Base-by-base conservation (phyloP, 1,140 invertebrate genomes). In the Berghia stephanieae region DNA sequence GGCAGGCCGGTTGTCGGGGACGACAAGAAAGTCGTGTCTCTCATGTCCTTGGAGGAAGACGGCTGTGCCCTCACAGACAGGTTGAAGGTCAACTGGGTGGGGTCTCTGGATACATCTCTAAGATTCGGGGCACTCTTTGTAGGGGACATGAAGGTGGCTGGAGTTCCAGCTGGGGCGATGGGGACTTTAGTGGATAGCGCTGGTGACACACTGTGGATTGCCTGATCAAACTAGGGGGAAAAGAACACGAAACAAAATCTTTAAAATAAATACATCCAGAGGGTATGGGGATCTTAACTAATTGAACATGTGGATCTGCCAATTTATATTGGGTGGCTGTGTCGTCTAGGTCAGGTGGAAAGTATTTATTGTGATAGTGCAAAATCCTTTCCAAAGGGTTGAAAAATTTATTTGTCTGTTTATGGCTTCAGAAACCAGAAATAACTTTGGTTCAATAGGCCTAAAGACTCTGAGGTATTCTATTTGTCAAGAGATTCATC, bases 191-290 rank as follows among this genome's bases (percentile, higher is more conserved):
- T 63, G 57, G 57, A 63, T 31, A 63, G 27, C 10, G 57, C 57
- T 10, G 57, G 57, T 10, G 57, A 63, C 57, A 63, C 57, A 31
- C 57, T 24, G 57, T 63, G 57, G 57, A 63, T 63, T 16, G 57
- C 57, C 27, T n/a, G n/a, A 63, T 63, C 10, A 16, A 10, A 31
- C 34, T 31, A 13, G n/a, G 46, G 13, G 13, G 46, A 49, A 49
- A 49, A 49, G n/a, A n/a, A n/a, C n/a, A n/a, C n/a, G n/a, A 13
- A 49, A 49, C 46, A 49, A 13, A 49, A 13, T 49, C 46, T 49
- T 49, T 49, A 49, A 13, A 49, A 49, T n/a, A n/a, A n/a, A n/a
- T n/a, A n/a, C n/a, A n/a, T n/a, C n/a, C n/a, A n/a, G n/a, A n/a
- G n/a, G n/a, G n/a, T n/a, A n/a, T n/a, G n/a, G n/a, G n/a, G n/a